Evolutionary conservation across 92 coral and sea anemone genomes (phyloP), one percentile per base, ranked within the genome.

Genomic region (Desmophyllum pertusum): DNA sequence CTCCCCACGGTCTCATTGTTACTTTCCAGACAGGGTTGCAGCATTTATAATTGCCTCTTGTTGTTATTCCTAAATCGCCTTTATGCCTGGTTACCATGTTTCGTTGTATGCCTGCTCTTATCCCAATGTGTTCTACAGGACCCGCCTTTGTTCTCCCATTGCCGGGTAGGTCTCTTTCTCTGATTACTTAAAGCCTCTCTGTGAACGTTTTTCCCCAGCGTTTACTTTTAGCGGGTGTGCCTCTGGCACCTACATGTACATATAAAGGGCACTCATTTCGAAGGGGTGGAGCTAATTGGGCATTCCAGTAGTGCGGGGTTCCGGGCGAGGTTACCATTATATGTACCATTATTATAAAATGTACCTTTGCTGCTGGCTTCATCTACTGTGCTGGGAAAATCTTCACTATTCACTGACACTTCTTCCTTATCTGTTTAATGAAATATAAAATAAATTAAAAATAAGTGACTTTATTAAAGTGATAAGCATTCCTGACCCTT

Each of bases 251-350:
- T n/a, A n/a, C n/a, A n/a, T n/a, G 48, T 43, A 55, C 57, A 13
- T 76, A 45, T 76, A 21, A 15, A 23, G 81, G 65, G 35, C 82
- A 77, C 82, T 77, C 82, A 17, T 77, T 77, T 77, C 82, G 70
- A 21, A 77, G 82, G 82, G 80, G 82, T 52, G 82, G 64, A 37
- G 82, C 82, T 30, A 43, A 52, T 19, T 77, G 55, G 25, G 82
- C 82, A 64, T 77, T 77, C 63, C 55, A n/a, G n/a, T n/a, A 59
- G 41, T 57, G 69, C 29, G 82, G 70, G 38, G 50, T 77, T n/a
- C 82, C 82, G 43, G 64, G 82, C 30, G 82, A 77, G 63, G 27
- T 57, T 59, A 77, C 40, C n/a, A n/a, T n/a, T n/a, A n/a, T n/a
- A n/a, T n/a, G n/a, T n/a, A 41, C 45, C 45, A 41, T 8, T 41